Conservation (phyloP, 1,140 invertebrate species). For the Pararge aegeria region DNA sequence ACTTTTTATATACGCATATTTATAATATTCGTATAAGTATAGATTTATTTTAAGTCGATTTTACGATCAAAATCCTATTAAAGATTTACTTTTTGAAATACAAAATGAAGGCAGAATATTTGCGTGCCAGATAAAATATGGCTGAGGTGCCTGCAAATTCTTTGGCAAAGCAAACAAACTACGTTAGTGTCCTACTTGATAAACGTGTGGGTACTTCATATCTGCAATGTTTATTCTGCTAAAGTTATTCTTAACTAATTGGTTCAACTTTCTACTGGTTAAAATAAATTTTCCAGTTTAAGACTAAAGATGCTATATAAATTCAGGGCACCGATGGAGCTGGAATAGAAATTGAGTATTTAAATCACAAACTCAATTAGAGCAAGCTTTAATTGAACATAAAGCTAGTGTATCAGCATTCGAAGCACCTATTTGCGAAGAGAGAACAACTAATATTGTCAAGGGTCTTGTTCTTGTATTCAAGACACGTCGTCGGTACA, state of each 20-base stretch:
- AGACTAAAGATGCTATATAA: too few species aligned
- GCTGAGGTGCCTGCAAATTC: neutral
- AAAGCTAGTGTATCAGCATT: neutral
- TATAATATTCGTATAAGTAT: too few species aligned
- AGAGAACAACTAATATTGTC: constrained; percentile 6
- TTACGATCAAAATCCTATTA: too few species aligned
- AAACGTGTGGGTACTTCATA: neutral
- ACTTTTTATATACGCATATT: too few species aligned
- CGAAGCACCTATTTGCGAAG: neutral
- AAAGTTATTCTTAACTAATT: too few species aligned
- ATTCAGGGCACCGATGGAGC: neutral
- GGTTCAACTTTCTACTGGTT: too few species aligned
- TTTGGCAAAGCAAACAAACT: neutral
- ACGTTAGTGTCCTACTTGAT: constrained; percentile 7
- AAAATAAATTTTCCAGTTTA: too few species aligned
- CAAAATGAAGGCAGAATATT: constrained; percentile 16
- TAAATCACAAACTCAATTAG: constrained; percentile 6
- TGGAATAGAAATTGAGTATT: neutral
- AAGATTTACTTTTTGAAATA: too few species aligned
- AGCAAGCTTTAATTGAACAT: neutral
- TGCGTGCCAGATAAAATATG: constrained; percentile 23
- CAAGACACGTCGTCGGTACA: constrained; percentile 1
- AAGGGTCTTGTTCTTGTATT: constrained; percentile 7
- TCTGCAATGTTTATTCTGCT: neutral
- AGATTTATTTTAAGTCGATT: too few species aligned